Evolutionary conservation across 2,797 vertebrate genomes (phyloP).

Genomic region (Novumbra hubbsi): DNA sequence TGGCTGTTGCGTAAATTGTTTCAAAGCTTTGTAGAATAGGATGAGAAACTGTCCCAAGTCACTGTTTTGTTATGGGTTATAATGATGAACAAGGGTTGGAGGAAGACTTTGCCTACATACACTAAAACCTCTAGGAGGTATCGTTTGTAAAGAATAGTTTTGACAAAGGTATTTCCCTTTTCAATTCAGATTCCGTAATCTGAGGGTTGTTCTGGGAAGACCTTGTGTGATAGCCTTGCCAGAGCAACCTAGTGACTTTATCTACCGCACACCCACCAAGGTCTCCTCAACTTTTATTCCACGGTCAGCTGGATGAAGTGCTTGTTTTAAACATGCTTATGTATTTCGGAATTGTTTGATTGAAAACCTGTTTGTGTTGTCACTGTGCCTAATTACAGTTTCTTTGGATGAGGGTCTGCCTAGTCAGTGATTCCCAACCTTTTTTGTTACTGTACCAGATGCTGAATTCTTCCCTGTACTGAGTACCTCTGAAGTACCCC

Average conservation of each 20-base stretch:
- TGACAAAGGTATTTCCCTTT: not conserved
- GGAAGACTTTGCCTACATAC: not conserved
- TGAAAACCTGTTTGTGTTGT: not conserved
- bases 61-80: not conserved
- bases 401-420: too few species aligned
- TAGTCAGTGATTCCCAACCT: too few species aligned
- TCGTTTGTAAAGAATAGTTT: not conserved
- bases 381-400: not conserved
- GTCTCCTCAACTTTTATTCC: conserved; percentile 5
- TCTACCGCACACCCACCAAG: conserved; percentile 11
- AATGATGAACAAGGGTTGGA: not conserved
- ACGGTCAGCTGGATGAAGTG: conserved; percentile 10
- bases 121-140: not conserved
- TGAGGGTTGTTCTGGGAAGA: conserved; percentile 2
- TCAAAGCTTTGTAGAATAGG: too few species aligned
- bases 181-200: not conserved
- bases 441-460: too few species aligned
- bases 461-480: too few species aligned
- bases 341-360: not conserved
- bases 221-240: conserved; percentile 6
- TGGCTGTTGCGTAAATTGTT: too few species aligned
- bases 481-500: too few species aligned
- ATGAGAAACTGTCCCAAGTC: not conserved
- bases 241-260: conserved; percentile 2
- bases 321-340: conserved; percentile 2